Conservation (phyloP, 2,797 vertebrate species). For the Champsocephalus gunnari region DNA sequence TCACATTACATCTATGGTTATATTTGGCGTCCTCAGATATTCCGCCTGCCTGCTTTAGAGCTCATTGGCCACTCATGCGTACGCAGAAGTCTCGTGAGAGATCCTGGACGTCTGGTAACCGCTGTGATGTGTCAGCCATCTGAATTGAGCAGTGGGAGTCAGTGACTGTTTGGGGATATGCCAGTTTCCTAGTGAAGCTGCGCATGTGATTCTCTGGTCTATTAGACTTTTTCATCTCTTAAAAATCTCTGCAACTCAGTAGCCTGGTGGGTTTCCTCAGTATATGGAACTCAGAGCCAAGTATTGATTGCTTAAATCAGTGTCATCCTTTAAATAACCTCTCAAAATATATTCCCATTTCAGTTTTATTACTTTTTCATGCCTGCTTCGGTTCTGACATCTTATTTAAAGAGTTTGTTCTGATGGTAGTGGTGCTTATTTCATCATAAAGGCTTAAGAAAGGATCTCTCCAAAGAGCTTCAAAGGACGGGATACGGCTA, state of each 20-base stretch:
- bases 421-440: background rate
- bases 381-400: constrained; percentile 9
- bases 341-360: constrained; percentile 26
- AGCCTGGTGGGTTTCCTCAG: constrained; percentile 16
- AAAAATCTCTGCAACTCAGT: constrained; percentile 17
- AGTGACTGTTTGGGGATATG: constrained; percentile 23
- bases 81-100: constrained; percentile 19
- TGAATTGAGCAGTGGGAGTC: constrained; percentile 44
- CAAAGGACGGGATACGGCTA: background rate
- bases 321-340: constrained; percentile 50
- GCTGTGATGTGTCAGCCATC: constrained; percentile 41
- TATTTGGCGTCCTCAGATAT: constrained; percentile 1
- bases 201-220: constrained; percentile 17
- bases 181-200: constrained; percentile 42
- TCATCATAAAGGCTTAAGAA: background rate
- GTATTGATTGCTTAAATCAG: constrained; percentile 61
- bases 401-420: constrained; percentile 12
- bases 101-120: constrained; percentile 33
- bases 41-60: background rate
- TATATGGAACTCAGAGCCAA: constrained; percentile 41
- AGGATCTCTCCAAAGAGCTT: constrained; percentile 2
- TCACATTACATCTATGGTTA: constrained; percentile 18
- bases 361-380: constrained; percentile 8
- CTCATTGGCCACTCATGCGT: constrained; percentile 18
- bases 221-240: constrained; percentile 50